Conservation (phyloP, 2,888 invertebrate genomes). For the Ernsta delagoae region DNA sequence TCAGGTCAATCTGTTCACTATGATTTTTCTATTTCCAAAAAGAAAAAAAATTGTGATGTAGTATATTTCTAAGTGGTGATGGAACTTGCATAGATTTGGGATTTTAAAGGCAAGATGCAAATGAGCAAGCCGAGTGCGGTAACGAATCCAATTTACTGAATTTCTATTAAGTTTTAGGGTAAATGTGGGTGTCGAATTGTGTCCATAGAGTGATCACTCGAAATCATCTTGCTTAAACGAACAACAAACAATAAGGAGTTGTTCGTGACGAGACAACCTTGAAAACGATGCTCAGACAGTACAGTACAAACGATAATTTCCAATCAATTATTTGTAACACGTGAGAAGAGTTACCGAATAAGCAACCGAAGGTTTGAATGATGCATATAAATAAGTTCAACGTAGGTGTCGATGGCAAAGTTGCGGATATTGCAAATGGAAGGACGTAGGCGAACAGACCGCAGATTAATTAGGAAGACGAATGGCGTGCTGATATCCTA, state of each 20-base stretch:
- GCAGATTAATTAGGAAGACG: background rate
- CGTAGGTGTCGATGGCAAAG: constrained; percentile 53
- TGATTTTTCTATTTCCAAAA: background rate
- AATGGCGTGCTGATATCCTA: background rate
- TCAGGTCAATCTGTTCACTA: background rate
- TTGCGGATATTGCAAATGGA: background rate
- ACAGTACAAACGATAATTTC: constrained; percentile 34
- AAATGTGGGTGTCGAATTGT: background rate
- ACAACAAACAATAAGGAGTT: too few species aligned
- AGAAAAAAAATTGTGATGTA: too few species aligned
- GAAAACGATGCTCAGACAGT: constrained; percentile 1
- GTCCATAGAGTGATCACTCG: too few species aligned
- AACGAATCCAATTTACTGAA: background rate
- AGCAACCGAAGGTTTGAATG: constrained; percentile 56
- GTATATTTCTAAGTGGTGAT: too few species aligned
- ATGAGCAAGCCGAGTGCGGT: too few species aligned
- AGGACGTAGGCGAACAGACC: background rate
- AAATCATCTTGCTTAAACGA: too few species aligned
- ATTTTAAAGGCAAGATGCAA: too few species aligned
- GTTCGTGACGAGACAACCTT: background rate
- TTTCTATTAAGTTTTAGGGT: background rate
- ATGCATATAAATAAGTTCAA: constrained; percentile 61
- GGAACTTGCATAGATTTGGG: too few species aligned
- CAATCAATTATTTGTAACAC: constrained; percentile 51
- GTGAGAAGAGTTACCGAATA: constrained; percentile 52